A percentile compares a stretch with the other conserved stretches of the same genome.
Evolutionary conservation across 2,888 invertebrate genomes (phyloP).

Genomic region (Cetonia aurata): DNA sequence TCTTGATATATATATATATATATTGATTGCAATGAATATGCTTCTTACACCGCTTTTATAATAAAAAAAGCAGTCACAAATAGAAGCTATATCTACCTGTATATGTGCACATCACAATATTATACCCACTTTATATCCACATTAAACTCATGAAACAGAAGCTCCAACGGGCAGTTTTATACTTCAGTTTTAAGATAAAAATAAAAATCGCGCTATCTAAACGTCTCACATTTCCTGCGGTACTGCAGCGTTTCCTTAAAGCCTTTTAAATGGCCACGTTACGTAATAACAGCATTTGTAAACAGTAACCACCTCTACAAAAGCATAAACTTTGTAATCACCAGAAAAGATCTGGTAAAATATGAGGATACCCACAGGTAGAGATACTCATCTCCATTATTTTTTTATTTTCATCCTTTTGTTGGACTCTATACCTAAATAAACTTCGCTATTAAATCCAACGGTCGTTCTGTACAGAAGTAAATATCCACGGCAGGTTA

Average conservation of each 20-base stretch:
- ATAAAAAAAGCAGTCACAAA: not conserved
- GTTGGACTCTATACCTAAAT: not conserved
- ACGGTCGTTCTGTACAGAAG: not conserved
- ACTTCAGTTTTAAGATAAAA: not conserved
- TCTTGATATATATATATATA: too few species aligned
- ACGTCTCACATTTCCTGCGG: not conserved
- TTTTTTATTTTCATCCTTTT: slow-evolving; percentile 13
- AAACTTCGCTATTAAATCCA: slow-evolving; percentile 3
- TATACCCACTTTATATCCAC: not conserved
- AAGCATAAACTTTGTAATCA: slow-evolving; percentile 30
- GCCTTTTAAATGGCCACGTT: not conserved
- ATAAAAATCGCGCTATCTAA: slow-evolving; percentile 23
- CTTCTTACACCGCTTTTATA: too few species aligned
- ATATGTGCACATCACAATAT: not conserved
- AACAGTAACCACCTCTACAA: slow-evolving; percentile 18
- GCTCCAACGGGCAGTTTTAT: too few species aligned
- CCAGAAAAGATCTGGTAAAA: slow-evolving; percentile 24
- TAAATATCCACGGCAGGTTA: not conserved
- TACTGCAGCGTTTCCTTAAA: not conserved
- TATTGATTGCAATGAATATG: too few species aligned
- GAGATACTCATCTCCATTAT: slow-evolving; percentile 1
- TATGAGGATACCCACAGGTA: slow-evolving; percentile 29
- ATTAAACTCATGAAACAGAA: too few species aligned
- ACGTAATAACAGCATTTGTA: slow-evolving; percentile 27
- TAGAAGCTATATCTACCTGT: not conserved